phyloP scores from a whole-genome alignment of 2,797 vertebrate genomes.

The Syngnathus acus region DNA sequence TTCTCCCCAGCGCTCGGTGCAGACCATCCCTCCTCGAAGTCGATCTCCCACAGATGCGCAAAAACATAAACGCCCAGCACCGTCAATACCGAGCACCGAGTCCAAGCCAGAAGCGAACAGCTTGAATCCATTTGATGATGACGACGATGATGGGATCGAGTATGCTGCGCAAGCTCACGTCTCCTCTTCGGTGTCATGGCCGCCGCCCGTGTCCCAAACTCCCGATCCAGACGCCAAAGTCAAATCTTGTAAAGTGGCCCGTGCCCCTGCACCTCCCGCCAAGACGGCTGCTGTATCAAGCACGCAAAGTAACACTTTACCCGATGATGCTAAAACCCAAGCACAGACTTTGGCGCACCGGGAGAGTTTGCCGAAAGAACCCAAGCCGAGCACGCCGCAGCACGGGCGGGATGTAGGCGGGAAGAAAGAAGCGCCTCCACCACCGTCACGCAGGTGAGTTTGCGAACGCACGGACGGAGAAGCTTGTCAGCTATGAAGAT shows the following conservation, averaged over 20 bases:
- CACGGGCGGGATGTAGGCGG: constrained; percentile 12
- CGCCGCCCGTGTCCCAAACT: constrained; percentile 9
- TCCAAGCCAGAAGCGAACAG: background rate
- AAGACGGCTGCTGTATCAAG: background rate
- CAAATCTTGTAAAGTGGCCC: constrained; percentile 46
- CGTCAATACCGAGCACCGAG: constrained; percentile 33
- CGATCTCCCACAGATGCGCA: constrained; percentile 12
- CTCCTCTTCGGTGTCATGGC: background rate
- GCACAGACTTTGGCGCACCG: background rate
- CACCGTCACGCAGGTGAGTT: constrained; percentile 82
- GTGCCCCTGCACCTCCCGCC: constrained; percentile 54
- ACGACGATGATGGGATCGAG: constrained; percentile 27
- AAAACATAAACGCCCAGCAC: constrained; percentile 54
- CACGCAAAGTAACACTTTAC: background rate
- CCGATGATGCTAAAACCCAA: background rate
- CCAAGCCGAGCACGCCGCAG: constrained; percentile 22
- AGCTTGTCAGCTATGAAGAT: background rate
- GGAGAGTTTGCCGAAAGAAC: constrained; percentile 3
- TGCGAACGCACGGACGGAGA: background rate
- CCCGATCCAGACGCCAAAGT: constrained; percentile 23
- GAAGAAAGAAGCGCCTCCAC: constrained; percentile 46
- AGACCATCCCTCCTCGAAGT: constrained; percentile 31
- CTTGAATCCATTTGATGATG: constrained; percentile 60
- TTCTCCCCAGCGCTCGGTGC: constrained; percentile 29
- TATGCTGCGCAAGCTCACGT: constrained; percentile 1